Evolutionary conservation across 2,888 invertebrate species (phyloP).

Genomic region (Epinotia demarniana): DNA sequence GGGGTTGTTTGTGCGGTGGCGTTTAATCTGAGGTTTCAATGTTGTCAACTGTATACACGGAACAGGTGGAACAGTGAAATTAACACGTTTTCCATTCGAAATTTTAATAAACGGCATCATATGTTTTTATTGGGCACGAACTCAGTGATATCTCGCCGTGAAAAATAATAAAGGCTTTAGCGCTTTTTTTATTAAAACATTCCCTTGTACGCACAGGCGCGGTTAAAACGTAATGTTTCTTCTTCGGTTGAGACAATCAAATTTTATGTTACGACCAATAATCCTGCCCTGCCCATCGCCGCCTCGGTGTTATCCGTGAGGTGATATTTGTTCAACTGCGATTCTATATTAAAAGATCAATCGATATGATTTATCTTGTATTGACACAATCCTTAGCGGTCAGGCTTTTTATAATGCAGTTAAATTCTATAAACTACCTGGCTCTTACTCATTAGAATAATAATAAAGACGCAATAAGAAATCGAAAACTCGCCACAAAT

Average conservation of each 20-base stretch:
- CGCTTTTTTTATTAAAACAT: conserved; percentile 32
- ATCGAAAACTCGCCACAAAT: background rate
- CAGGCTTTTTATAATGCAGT: background rate
- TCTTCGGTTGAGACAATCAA: conserved; percentile 36
- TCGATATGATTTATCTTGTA: conserved; percentile 11
- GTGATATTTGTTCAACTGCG: conserved; percentile 33
- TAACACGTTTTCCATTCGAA: conserved; percentile 24
- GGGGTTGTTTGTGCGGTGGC: conserved; percentile 51
- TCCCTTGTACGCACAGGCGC: conserved; percentile 18
- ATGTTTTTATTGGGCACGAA: conserved; percentile 11
- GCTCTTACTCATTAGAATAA: background rate
- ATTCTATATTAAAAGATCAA: conserved; percentile 30
- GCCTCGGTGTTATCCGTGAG: conserved; percentile 20
- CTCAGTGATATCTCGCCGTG: conserved; percentile 7
- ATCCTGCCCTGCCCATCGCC: conserved; percentile 19
- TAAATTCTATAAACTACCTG: background rate
- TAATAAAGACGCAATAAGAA: background rate
- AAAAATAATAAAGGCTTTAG: conserved; percentile 26
- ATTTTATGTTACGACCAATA: conserved; percentile 33
- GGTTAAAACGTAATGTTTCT: conserved; percentile 33
- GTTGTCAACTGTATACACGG: conserved; percentile 1
- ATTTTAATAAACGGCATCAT: conserved; percentile 23
- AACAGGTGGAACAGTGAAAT: conserved; percentile 24
- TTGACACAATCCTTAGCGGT: background rate
- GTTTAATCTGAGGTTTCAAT: conserved; percentile 37